phyloP scores from a whole-genome alignment of 2,888 invertebrate genomes.

The Pristionchus entomophagus region DNA sequence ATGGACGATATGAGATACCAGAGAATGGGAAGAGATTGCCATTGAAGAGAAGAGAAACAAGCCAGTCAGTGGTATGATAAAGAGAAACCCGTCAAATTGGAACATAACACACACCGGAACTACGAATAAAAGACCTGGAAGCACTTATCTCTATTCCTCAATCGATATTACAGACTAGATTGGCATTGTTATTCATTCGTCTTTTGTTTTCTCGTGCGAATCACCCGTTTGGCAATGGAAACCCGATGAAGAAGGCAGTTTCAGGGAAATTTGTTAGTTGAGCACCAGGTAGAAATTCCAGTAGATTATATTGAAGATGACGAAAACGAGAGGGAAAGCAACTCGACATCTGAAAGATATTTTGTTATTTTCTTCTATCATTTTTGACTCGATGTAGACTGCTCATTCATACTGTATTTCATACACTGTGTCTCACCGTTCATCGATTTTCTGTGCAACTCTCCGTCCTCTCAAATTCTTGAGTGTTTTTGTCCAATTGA shows the following conservation, averaged over 20 bases:
- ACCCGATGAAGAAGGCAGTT: background rate
- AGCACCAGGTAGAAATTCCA: conserved; percentile 69
- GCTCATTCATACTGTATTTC: too few species aligned
- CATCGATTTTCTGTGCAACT: conserved; percentile 72
- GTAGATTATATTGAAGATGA: conserved; percentile 73
- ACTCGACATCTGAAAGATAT: conserved; percentile 60
- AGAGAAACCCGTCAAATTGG: background rate
- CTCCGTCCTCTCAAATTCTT: conserved; percentile 70
- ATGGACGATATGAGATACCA: background rate
- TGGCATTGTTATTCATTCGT: background rate
- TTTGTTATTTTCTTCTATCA: too few species aligned
- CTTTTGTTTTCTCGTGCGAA: background rate
- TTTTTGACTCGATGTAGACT: too few species aligned
- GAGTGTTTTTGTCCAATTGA: conserved; percentile 67
- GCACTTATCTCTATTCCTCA: background rate
- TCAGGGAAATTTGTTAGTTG: conserved; percentile 51
- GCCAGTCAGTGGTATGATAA: background rate
- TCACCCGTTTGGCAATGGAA: background rate
- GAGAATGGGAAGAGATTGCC: conserved; percentile 12
- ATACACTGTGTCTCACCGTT: conserved; percentile 52
- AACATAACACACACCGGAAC: conserved; percentile 12
- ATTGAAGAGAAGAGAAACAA: background rate
- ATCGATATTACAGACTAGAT: conserved; percentile 15
- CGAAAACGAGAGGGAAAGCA: conserved; percentile 70
- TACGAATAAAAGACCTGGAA: background rate